phyloP scores from a whole-genome alignment of 1,140 invertebrate species.

The Megalonaias nervosa region DNA sequence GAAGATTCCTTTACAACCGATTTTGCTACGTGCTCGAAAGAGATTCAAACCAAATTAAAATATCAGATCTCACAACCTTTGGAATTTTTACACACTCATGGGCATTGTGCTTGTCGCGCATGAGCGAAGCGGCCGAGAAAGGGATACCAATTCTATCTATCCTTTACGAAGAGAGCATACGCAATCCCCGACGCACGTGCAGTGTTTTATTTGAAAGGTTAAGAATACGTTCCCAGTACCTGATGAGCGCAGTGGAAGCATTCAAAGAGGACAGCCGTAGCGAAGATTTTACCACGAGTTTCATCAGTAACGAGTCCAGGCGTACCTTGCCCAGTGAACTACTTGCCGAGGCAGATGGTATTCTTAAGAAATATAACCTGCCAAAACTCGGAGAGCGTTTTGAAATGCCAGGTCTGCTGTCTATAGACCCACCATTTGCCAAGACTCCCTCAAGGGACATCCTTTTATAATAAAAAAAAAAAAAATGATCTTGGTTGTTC shows the following conservation, averaged over 20 bases:
- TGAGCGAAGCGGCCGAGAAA: conserved; percentile 49
- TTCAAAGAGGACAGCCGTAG: conserved; percentile 54
- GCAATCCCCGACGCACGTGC: conserved; percentile 50
- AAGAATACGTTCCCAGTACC: conserved; percentile 53
- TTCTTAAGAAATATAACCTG: conserved; percentile 58
- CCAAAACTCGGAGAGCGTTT: conserved; percentile 60
- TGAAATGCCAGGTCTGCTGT: conserved; percentile 57
- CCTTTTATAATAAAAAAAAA: conserved; percentile 19
- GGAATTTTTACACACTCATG: conserved; percentile 58
- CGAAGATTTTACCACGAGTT: conserved; percentile 27
- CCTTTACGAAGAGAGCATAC: conserved; percentile 64
- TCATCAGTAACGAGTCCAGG: conserved; percentile 45
- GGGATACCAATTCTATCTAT: conserved; percentile 57
- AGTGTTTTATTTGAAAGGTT: conserved; percentile 53
- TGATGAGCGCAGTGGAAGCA: conserved; percentile 51
- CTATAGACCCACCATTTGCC: conserved; percentile 50
- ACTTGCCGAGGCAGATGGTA: conserved; percentile 54
- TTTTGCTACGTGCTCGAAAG: conserved; percentile 53
- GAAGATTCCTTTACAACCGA: conserved; percentile 51
- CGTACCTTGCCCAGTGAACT: conserved; percentile 49
- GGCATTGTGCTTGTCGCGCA: conserved; percentile 55
- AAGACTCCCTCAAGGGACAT: conserved; percentile 37
- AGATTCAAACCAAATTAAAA: conserved; percentile 31
- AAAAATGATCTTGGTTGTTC: no score
- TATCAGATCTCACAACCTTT: conserved; percentile 41